Evolutionary conservation across 2,113 vertebrate species (phyloP).

Genomic region (Canis aureus): DNA sequence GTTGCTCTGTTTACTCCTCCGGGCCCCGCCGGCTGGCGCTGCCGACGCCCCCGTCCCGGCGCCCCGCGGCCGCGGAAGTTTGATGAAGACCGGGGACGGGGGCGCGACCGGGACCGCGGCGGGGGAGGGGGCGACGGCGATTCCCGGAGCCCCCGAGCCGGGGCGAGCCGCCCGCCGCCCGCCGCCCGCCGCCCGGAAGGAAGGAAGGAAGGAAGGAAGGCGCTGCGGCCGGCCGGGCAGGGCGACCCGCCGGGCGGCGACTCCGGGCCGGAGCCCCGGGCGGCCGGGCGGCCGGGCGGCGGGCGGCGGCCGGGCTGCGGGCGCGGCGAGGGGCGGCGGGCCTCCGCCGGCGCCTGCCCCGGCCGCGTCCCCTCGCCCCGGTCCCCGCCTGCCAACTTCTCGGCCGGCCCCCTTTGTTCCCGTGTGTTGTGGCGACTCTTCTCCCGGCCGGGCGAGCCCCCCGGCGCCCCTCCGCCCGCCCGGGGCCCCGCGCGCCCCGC

Average conservation of each 20-base stretch:
- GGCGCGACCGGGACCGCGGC: constrained; percentile 67
- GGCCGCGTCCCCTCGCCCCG: constrained; percentile 44
- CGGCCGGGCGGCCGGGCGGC: background rate
- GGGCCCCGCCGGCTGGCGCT: constrained; percentile 39
- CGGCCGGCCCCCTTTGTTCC: constrained; percentile 80
- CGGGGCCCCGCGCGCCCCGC: constrained; percentile 9
- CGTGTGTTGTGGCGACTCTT: constrained; percentile 79
- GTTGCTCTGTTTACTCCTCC: constrained; percentile 77
- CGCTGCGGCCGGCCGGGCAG: background rate
- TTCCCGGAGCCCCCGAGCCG: background rate
- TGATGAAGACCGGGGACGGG: constrained; percentile 55
- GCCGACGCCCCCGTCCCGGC: constrained; percentile 35
- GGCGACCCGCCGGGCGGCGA: background rate
- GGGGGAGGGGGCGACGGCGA: background rate
- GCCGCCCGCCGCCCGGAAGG: no score
- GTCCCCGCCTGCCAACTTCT: constrained; percentile 76
- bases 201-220: constrained; percentile 8
- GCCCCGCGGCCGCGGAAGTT: constrained; percentile 67
- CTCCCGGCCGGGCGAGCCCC: constrained; percentile 66
- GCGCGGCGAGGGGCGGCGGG: constrained; percentile 17
- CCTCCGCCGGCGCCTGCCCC: constrained; percentile 51
- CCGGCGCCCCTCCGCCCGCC: constrained; percentile 49
- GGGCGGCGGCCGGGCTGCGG: constrained; percentile 42
- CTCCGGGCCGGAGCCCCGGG: constrained; percentile 28
- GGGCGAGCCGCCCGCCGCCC: background rate